Percentiles rank a stretch among this genome's conserved stretches.
phyloP scores from a whole-genome alignment of 2,888 invertebrate species.

The Neoitamus cyanurus region DNA sequence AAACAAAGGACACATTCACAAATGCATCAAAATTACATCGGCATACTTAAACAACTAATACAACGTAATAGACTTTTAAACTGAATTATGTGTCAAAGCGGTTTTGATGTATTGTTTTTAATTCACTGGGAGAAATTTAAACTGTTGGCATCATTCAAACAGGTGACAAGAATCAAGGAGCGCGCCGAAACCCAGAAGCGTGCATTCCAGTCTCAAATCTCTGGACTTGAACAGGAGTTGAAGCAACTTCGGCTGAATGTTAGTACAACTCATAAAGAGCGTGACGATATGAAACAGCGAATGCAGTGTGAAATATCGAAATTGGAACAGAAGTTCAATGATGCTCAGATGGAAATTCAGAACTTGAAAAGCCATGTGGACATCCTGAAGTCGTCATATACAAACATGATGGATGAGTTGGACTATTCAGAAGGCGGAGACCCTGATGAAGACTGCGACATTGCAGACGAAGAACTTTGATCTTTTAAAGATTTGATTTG shows the following conservation, averaged over 20 bases:
- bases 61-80: too few species aligned
- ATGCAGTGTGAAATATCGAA: constrained; percentile 50
- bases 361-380: constrained; percentile 51
- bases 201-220: constrained; percentile 49
- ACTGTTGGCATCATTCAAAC: background rate
- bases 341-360: constrained; percentile 51
- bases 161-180: constrained; percentile 51
- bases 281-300: constrained; percentile 51
- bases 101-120: too few species aligned
- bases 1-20: too few species aligned
- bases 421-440: background rate
- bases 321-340: constrained; percentile 50
- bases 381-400: constrained; percentile 50
- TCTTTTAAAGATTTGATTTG: background rate
- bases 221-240: constrained; percentile 50
- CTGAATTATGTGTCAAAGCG: too few species aligned
- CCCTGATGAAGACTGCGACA: background rate
- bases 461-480: background rate
- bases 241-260: constrained; percentile 48
- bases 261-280: constrained; percentile 48
- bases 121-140: too few species aligned
- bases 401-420: constrained; percentile 47
- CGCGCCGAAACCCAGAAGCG: constrained; percentile 50
- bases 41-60: too few species aligned
- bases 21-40: too few species aligned